Base-by-base conservation (phyloP, 2,797 vertebrate species). In the Cygnus olor region DNA sequence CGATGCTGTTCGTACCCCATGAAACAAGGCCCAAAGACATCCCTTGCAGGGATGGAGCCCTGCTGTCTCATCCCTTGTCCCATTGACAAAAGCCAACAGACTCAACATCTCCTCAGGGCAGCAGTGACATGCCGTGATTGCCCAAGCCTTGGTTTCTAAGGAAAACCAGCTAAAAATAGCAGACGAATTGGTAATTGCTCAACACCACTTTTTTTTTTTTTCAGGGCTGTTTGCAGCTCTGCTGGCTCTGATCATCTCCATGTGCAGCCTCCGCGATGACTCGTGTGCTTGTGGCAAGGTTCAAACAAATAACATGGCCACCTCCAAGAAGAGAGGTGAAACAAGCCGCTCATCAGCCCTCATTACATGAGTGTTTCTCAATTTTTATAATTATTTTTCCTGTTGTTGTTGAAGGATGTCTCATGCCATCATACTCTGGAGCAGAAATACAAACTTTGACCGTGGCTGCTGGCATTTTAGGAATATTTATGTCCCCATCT, bases 231-330 rank as follows among this genome's bases (percentile, higher is more conserved):
- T 63, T 40, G 57, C 38, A 34, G 70, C 72, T 71, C 76, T 0
- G 0, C 42, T 1, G 4, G 7, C 6, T 56, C 6, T 11, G 16
- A 44, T 6, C 1, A 24, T n/a, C 30, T 42, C 42, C 61, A 4
- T 1, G 2, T 14, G 40, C 38, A 44, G 34, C 22, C 47, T 8
- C 63, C 32, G 27, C 0, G 22, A 25, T 47, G 11, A 25, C 32
- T 34, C 17, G 22, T 25, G 1, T 0, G 12, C 15, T 11, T 11
- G n/a, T 57, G 77, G 14, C 30, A 2, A 1, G 4, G n/a, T 57
- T 57, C 16, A 65, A 57, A 16, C 68, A 11, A 47, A 17, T 28
- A 32, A 47, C 12, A 24, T 8, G 0, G 8, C 6, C 36, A 10
- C 24, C 79, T 69, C 79, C 38, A 10, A 17, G 51, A 27, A 49